A percentile compares a stretch with the other conserved stretches of the same genome.
Evolutionary conservation across 2,113 vertebrate genomes (phyloP).

Genomic region (Tinamus guttatus): DNA sequence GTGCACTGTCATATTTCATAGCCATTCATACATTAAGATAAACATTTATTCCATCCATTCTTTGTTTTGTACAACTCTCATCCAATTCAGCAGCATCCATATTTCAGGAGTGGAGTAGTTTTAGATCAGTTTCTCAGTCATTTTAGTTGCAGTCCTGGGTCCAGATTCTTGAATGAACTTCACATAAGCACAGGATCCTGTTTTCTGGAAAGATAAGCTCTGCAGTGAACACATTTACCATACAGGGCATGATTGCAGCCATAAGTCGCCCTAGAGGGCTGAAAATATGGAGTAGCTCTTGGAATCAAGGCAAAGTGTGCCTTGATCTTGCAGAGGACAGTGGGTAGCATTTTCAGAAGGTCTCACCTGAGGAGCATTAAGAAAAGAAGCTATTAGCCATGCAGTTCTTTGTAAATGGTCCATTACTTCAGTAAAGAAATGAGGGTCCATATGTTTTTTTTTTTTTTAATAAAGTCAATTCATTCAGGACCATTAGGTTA

Average conservation of each 20-base stretch:
- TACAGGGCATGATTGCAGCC: neutral
- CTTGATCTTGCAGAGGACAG: neutral
- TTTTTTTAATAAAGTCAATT: neutral
- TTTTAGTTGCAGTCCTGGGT: neutral
- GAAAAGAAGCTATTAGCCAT: neutral
- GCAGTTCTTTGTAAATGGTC: neutral
- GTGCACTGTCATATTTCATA: neutral
- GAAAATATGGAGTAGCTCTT: neutral
- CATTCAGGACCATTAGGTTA: neutral
- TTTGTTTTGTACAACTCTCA: neutral
- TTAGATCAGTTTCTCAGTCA: neutral
- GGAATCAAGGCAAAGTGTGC: accelerated
- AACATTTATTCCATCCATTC: neutral
- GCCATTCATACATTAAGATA: neutral
- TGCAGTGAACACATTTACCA: neutral
- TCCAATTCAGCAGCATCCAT: neutral
- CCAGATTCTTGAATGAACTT: neutral
- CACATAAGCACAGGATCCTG: neutral
- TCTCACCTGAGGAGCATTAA: neutral
- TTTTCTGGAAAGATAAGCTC: neutral
- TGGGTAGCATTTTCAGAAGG: neutral
- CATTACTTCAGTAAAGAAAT: slow-evolving; percentile 4
- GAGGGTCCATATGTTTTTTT: neutral
- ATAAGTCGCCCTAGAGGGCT: neutral
- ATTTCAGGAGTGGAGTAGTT: neutral